Conservation (phyloP, 2,797 vertebrate genomes). For the Leuciscus waleckii region DNA sequence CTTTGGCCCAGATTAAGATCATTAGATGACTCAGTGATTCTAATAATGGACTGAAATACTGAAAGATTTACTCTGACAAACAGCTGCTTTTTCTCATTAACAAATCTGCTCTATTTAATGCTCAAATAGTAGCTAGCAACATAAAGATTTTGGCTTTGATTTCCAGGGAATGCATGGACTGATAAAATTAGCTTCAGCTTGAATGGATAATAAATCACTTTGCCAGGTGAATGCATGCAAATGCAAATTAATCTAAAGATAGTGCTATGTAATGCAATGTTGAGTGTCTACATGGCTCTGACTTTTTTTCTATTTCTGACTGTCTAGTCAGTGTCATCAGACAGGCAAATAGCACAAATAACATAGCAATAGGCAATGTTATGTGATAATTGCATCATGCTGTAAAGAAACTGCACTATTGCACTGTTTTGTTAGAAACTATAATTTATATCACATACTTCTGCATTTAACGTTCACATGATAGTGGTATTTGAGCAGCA, state of each 20-base stretch:
- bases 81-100: neutral
- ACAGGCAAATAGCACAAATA: neutral
- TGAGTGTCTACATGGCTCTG: neutral
- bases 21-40: conserved; percentile 40
- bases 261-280: neutral
- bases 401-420: neutral
- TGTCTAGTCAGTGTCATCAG: neutral
- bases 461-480: neutral
- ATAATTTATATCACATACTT: neutral
- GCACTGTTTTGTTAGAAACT: neutral
- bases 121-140: neutral
- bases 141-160: neutral
- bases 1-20: conserved; percentile 36
- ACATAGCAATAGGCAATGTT: neutral
- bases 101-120: neutral
- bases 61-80: neutral
- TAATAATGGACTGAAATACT: neutral
- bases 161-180: neutral
- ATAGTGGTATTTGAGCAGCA: neutral
- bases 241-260: neutral
- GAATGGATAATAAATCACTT: neutral
- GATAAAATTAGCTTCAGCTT: neutral
- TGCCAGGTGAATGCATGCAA: neutral
- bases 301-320: neutral
- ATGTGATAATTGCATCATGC: neutral